Base-by-base conservation (phyloP, 2,888 invertebrate species). In the Rhabditoides inermis region DNA sequence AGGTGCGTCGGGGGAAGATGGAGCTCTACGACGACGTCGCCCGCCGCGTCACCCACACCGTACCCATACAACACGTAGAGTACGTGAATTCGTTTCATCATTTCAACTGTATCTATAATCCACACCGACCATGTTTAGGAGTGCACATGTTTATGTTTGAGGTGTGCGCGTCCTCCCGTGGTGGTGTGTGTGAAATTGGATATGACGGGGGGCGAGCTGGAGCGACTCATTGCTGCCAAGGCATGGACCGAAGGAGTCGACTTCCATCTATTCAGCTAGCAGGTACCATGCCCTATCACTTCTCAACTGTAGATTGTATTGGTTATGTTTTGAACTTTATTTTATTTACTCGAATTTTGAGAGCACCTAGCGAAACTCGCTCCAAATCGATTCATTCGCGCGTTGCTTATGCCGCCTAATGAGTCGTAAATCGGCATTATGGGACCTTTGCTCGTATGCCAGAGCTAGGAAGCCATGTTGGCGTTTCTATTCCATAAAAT, bases 171-270 rank as follows among this genome's bases (percentile, higher is more conserved):
- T 53, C 82, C 85, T 30, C 88, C 88, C 7, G 79, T 87, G 59
- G 76, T 88, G n/a, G 84, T 88, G 63, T 88, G 88, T 79, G 83
- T 88, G 48, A 88, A 88, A 81, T 78, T 86, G 78, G 85, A 85
- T 77, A 76, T 88, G 71, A 87, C 86, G 2, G 81, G 83, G 69
- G 86, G 87, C 18, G 81, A 79, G 54, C 86, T 88, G 80, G 86
- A 87, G 80, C 78, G 78, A 52, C 85, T 87, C 78, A 79, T 88
- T 48, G 78, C 79, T 58, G 84, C 84, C 20, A 77, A 86, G 65
- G 81, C 84, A 73, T 80, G 88, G 60, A 78, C 60, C 57, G 87
- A 88, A 81, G 85, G 85, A 37, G 72, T 63, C 53, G 86, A 88
- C 77, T 88, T 84, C n/a, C n/a, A n/a, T n/a, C n/a, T n/a, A n/a